Percentiles rank a stretch among this genome's conserved stretches.
Evolutionary conservation across 1,140 invertebrate genomes (phyloP).

Genomic region (Coelopa frigida): DNA sequence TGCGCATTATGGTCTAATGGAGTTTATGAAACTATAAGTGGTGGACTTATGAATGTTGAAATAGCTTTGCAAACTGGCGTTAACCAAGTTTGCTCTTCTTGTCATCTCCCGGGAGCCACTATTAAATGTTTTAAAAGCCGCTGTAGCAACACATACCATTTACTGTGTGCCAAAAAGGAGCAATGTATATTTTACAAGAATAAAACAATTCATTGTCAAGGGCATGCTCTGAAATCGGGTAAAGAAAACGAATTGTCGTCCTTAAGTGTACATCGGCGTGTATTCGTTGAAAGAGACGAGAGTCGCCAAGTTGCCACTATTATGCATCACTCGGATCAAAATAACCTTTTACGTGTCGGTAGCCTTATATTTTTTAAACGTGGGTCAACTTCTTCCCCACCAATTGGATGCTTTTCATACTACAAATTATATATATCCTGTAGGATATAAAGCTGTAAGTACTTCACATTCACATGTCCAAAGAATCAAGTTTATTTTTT

Average conservation of each 20-base stretch:
- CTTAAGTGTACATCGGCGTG: conserved; percentile 81
- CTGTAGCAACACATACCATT: conserved; percentile 87
- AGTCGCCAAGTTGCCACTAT: conserved; percentile 89
- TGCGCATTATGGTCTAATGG: conserved; percentile 98
- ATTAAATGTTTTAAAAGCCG: conserved; percentile 90
- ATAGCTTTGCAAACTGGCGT: conserved; percentile 75
- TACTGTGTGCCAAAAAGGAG: conserved; percentile 90
- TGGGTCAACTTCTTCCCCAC: conserved; percentile 95
- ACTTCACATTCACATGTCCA: not conserved
- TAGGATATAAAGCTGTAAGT: conserved; percentile 75
- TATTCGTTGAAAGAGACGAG: conserved; percentile 95
- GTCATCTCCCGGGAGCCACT: conserved; percentile 81
- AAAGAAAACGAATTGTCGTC: conserved; percentile 83
- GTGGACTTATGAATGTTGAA: conserved; percentile 93
- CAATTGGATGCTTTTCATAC: conserved; percentile 93
- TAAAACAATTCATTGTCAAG: conserved; percentile 87
- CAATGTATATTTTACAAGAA: conserved; percentile 94
- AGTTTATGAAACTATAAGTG: conserved; percentile 94
- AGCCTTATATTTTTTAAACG: conserved; percentile 89
- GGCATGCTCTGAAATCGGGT: conserved; percentile 74
- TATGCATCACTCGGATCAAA: conserved; percentile 87
- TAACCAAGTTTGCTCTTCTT: conserved; percentile 69
- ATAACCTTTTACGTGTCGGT: conserved; percentile 83
- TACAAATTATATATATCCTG: conserved; percentile 91
- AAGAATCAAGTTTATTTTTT: not conserved